phyloP scores from a whole-genome alignment of 2,113 vertebrate species.

The Saimiri boliviensis region DNA sequence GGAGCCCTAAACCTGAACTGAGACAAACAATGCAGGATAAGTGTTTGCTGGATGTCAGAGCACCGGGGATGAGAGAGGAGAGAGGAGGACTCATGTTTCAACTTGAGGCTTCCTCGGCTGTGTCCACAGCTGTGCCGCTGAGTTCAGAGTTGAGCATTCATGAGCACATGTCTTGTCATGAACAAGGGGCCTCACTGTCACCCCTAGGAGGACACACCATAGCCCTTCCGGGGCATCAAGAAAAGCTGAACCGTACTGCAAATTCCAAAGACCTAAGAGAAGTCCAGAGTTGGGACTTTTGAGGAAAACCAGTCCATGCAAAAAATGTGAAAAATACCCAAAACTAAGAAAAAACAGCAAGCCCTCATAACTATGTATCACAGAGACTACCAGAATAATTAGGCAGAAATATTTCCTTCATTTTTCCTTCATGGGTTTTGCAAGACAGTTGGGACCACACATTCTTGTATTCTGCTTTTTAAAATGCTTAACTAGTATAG shows the following conservation, averaged over 20 bases:
- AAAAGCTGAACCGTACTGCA: background rate
- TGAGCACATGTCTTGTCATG: background rate
- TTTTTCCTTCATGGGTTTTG: background rate
- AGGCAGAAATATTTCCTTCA: background rate
- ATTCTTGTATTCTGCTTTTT: background rate
- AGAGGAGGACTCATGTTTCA: background rate
- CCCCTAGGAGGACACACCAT: background rate
- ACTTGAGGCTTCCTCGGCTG: background rate
- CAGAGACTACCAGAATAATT: background rate
- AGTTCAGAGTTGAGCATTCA: background rate
- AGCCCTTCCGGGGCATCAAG: background rate
- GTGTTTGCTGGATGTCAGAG: background rate
- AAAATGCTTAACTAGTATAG: background rate
- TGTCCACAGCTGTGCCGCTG: rapidly evolving
- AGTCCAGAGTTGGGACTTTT: background rate
- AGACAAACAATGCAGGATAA: background rate
- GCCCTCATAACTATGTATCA: background rate
- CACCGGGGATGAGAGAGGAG: background rate
- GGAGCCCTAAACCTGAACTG: background rate
- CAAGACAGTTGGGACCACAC: background rate
- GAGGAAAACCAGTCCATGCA: background rate
- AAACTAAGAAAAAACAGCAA: background rate
- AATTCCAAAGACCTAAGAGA: background rate
- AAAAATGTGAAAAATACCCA: background rate
- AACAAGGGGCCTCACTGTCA: background rate